Base-by-base conservation (phyloP, 2,797 vertebrate species). In the Tolypeutes matacus region DNA sequence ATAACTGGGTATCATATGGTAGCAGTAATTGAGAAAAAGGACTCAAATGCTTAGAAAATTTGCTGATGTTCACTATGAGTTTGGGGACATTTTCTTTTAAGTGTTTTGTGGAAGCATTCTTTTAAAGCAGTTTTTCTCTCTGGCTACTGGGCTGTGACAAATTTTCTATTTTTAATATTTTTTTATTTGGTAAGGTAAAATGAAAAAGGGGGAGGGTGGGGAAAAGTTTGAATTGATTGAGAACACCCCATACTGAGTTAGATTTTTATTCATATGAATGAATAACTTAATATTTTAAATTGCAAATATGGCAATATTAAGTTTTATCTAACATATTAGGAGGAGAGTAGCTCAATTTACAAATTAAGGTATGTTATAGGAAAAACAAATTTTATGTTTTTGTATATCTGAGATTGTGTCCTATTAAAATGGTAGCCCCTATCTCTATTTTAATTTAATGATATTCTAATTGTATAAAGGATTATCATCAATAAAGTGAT, bases 1-100 rank as follows among this genome's bases (percentile, higher is more conserved):
- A 86, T 81, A 93, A 69, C 76, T n/a, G 67, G 84, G 86, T 51
- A 84, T 96, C 94, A 87, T 91, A 81, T 58, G 67, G 94, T 56
- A 72, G 56, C 58, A 94, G 90, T 96, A 97, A 97, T 96, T 97
- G 90, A 80, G 72, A 83, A 96, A 95, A 96, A 85, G 81, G 77
- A 93, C 62, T 93, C 94, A 95, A 93, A 77, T 72, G 46, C 46
- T 95, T 96, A 7, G 34, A 86, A 83, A 77, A 93, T 94, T 96
- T 89, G 67, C 91, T 89, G 46, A 89, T 64, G 51, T 89, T 93
- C 46, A 14, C 46, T 88, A 72, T 70, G 36, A 65, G 7, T 95
- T 89, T 89, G 29, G 31, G 67, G 46, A 91, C 25, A 46, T 67
- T 12, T 10, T 49, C 73, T 23, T 73, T 80, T 69, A 58, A 62